Conservation (phyloP, 2,888 invertebrate genomes). For the Pedicia rivosa region DNA sequence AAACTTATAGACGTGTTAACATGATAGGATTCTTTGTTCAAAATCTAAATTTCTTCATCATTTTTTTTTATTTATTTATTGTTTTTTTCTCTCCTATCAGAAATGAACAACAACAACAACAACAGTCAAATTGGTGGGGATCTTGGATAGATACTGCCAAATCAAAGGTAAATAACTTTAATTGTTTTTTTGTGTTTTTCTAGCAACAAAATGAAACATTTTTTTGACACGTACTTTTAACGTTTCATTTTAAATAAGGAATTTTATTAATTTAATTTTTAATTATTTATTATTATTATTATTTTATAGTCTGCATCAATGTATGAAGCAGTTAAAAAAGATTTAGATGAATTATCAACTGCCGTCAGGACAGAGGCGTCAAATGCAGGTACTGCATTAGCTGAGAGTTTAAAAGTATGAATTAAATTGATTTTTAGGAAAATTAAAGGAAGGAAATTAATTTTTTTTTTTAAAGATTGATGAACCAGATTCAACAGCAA, state of each 20-base stretch:
- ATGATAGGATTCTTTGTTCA: no score
- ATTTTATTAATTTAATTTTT: not conserved
- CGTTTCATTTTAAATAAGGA: no score
- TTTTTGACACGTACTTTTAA: not conserved
- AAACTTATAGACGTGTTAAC: no score
- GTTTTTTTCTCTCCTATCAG: no score
- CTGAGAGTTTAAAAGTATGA: no score
- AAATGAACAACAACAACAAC: no score
- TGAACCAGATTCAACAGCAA: conserved; percentile 53
- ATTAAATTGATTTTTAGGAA: conserved; percentile 5
- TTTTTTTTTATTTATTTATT: no score
- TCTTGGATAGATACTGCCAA: conserved; percentile 41
- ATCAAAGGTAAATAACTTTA: conserved; percentile 31
- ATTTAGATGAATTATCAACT: conserved; percentile 55
- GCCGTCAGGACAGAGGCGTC: conserved; percentile 56
- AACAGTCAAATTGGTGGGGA: conserved; percentile 38
- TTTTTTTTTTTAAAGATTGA: conserved; percentile 36
- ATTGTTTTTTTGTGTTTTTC: not conserved
- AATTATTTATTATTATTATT: conserved; percentile 10
- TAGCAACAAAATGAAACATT: conserved; percentile 4
- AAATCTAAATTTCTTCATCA: no score
- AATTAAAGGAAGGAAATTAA: not conserved
- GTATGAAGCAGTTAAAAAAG: conserved; percentile 59
- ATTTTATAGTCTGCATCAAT: conserved; percentile 50
- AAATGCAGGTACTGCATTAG: conserved; percentile 48